Evolutionary conservation across 2,113 vertebrate genomes (phyloP), one percentile per base, ranked within the genome.

Genomic region (Potamarius usumacintae): DNA sequence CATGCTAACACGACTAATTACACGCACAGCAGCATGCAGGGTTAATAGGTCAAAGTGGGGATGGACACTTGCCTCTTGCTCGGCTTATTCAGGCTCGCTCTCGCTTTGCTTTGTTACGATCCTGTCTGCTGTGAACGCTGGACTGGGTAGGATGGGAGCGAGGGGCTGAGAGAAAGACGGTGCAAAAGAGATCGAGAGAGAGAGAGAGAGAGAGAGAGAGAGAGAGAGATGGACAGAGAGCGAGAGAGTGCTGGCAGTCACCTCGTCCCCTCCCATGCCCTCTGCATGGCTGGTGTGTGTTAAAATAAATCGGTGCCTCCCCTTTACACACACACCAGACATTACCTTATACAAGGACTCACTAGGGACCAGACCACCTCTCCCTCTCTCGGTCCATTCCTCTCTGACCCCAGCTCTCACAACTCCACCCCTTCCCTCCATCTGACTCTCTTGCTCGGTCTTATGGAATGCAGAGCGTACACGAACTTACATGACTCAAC

Each of bases 401-500:
- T 77, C 80, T 84, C 87, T 85, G 77, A 52, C 84, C 90, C 87
- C 72, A 87, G 85, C 88, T 89, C 89, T 88, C 74, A n/a, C 55
- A 82, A 62, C 77, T 53, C 50, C 65, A 69, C 83, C 60, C 78
- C 4, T 91, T 76, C 79, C 80, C 83, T 88, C 48, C 69, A 53
- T 62, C 79, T 55, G 65, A 76, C 14, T 30, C 65, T 71, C 88
- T 85, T 90, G 89, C 94, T 93, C 93, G 93, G 95, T 95, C 88
- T 60, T 78, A 72, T 22, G 88, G 58, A 88, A 86, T 83, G 84
- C 93, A 94, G 94, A 94, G 94, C 97, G 96, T 96, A 97, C 96
- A 97, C 95, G 94, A 97, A 96, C 96, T 97, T 97, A 97, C 96
- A 98, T 99, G 98, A 99, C 97, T 98, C 97, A 95, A 97, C 98